These are phyloP conservation scores for Spisula solida DNA, from an alignment of 2,888 invertebrate species.

Conservation along the genomic window DNA sequence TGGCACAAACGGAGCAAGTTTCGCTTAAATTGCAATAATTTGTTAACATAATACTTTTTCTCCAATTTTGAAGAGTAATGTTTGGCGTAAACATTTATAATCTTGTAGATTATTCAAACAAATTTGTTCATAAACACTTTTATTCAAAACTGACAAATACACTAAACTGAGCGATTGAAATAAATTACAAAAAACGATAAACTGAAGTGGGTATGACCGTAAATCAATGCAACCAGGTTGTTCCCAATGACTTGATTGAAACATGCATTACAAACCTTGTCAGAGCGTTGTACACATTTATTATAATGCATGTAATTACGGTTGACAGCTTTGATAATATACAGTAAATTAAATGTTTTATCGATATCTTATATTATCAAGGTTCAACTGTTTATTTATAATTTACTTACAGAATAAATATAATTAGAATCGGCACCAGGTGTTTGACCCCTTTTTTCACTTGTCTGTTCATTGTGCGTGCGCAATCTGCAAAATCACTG, in stretches of 20 bases:
- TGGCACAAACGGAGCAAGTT: no score
- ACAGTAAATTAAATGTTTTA: constrained; percentile 4
- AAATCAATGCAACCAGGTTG: not conserved
- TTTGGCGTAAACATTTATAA: not conserved
- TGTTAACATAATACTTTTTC: not conserved
- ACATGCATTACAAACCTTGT: constrained; percentile 13
- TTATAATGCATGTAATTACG: not conserved
- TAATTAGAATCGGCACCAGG: not conserved
- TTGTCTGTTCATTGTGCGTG: not conserved
- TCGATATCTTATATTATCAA: not conserved
- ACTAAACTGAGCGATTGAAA: not conserved
- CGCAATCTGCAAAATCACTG: constrained; percentile 1
- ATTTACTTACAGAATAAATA: constrained; percentile 9
- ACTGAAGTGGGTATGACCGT: not conserved
- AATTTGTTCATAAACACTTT: not conserved
- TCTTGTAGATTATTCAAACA: not conserved
- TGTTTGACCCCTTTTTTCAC: not conserved
- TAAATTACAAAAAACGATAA: constrained; percentile 11
- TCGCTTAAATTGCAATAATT: no score
- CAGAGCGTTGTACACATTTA: not conserved
- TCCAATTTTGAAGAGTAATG: not conserved
- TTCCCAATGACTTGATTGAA: not conserved
- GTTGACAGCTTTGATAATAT: not conserved
- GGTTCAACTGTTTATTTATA: not conserved
- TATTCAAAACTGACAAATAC: constrained; percentile 1